Evolutionary conservation across 2,113 vertebrate genomes (phyloP).

Genomic region (Pseudopipra pipra): DNA sequence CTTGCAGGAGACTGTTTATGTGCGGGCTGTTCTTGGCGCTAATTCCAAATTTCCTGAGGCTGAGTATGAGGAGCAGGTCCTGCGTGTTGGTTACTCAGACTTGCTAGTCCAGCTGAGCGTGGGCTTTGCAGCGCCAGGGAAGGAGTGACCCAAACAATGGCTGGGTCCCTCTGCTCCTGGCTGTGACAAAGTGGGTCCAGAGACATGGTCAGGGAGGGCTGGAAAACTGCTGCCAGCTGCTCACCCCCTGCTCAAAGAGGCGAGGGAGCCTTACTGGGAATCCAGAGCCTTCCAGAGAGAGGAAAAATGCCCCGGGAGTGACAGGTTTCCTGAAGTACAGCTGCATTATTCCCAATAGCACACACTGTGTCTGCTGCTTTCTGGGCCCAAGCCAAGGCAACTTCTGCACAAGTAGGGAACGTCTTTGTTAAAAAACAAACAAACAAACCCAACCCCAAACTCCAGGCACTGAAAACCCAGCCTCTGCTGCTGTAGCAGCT

Average conservation of each 20-base stretch:
- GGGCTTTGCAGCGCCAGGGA: neutral
- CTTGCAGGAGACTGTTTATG: constrained; percentile 48
- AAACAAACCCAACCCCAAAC: neutral
- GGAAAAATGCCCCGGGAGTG: neutral
- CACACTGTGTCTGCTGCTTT: neutral
- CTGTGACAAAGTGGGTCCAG: neutral
- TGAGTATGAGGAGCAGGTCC: constrained; percentile 18
- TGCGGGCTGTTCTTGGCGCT: constrained; percentile 51
- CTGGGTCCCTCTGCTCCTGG: neutral
- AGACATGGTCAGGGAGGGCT: neutral
- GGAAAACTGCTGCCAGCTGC: neutral
- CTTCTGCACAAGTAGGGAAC: neutral
- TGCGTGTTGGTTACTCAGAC: neutral
- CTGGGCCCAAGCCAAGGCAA: neutral
- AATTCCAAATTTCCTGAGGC: constrained; percentile 39
- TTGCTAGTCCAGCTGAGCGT: neutral
- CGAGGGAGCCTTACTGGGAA: neutral
- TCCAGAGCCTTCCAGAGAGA: neutral
- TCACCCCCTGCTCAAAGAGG: neutral
- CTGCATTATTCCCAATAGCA: neutral
- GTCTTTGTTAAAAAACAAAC: neutral
- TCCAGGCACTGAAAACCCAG: neutral
- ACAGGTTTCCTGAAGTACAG: neutral
- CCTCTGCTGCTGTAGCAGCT: neutral
- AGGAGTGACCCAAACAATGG: neutral